These are phyloP conservation scores for Actenoides lindsayi DNA, from an alignment of 2,113 vertebrate genomes.

Conservation along the genomic window DNA sequence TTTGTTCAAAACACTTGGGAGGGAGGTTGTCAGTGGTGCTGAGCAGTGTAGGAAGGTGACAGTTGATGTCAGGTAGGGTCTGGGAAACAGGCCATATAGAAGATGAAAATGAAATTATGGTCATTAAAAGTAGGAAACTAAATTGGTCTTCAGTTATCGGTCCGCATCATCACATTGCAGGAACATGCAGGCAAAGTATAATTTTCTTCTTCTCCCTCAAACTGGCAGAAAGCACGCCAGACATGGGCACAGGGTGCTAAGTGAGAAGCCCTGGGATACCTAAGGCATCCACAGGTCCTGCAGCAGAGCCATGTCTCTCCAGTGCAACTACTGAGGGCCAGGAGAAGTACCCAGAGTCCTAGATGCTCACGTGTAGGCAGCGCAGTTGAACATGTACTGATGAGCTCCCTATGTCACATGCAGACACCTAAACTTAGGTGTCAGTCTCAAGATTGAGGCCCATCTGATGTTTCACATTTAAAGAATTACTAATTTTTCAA, in stretches of 20 bases:
- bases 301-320: not conserved
- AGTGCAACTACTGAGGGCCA: accelerated
- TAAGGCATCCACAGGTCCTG: not conserved
- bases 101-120: not conserved
- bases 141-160: not conserved
- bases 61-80: not conserved
- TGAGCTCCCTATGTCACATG: not conserved
- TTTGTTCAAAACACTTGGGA: constrained; percentile 19
- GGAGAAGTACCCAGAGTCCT: not conserved
- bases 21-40: not conserved
- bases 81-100: not conserved
- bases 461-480: not conserved
- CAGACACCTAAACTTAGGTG: not conserved
- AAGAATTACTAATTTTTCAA: not conserved
- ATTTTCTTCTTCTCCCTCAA: not conserved
- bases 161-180: not conserved
- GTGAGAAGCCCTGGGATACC: not conserved
- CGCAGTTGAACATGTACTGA: accelerated
- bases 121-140: not conserved
- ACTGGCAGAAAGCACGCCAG: not conserved
- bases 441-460: not conserved
- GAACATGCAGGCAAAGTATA: not conserved
- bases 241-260: not conserved
- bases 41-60: not conserved
- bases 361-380: not conserved